phyloP scores from a whole-genome alignment of 2,888 invertebrate genomes.

The Hypolimnas misippus region DNA sequence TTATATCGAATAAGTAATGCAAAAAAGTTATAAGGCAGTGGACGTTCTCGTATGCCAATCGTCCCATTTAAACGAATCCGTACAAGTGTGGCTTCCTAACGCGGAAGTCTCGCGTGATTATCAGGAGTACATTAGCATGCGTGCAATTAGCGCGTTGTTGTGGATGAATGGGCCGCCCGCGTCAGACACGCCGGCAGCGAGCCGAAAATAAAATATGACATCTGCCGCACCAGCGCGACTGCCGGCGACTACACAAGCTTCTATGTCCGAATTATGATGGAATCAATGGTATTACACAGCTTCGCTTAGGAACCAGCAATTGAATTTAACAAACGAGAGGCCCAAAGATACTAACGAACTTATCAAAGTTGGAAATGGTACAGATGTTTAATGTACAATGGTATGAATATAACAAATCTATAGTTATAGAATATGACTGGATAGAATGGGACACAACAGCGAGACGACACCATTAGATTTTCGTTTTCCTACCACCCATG shows the following conservation, averaged over 20 bases:
- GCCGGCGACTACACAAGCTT: too few relatives aligned
- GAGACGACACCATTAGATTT: too few relatives aligned
- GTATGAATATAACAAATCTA: too few relatives aligned
- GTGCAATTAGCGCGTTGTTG: slow-evolving; percentile 20
- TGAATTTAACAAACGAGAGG: too few relatives aligned
- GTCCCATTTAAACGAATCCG: slow-evolving; percentile 6
- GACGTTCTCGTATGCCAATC: neutral
- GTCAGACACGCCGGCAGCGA: slow-evolving; percentile 34
- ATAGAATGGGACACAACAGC: too few relatives aligned
- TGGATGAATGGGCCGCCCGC: slow-evolving; percentile 10
- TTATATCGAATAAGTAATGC: neutral
- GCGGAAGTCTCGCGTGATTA: slow-evolving; percentile 13
- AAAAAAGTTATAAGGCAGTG: neutral
- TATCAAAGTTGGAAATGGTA: too few relatives aligned
- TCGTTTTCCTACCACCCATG: neutral
- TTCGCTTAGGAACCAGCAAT: too few relatives aligned
- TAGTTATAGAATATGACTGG: too few relatives aligned
- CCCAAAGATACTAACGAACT: too few relatives aligned
- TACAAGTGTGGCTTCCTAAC: neutral
- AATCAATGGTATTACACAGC: too few relatives aligned
- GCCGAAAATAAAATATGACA: slow-evolving; percentile 41
- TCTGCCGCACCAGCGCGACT: slow-evolving; percentile 18
- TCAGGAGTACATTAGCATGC: slow-evolving; percentile 2
- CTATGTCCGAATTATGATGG: too few relatives aligned
- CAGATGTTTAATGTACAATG: too few relatives aligned